A percentile compares a stretch with the other conserved stretches of the same genome.
phyloP scores from a whole-genome alignment of 2,113 vertebrate genomes.

The Cephalopterus ornatus region DNA sequence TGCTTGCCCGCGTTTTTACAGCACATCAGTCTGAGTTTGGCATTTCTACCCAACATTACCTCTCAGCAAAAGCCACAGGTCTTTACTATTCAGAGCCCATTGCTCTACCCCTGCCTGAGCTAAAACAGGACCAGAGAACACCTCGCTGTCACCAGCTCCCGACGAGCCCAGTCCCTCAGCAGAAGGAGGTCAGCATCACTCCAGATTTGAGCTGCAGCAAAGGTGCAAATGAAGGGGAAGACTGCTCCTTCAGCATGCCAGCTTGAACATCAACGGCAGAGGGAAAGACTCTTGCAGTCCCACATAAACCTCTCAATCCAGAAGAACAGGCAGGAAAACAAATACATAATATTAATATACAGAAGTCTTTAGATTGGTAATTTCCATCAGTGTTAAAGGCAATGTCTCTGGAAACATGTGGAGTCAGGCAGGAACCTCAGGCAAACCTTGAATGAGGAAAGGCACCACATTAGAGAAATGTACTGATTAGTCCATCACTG shows the following conservation, averaged over 20 bases:
- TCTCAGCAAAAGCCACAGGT: neutral
- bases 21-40: neutral
- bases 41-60: neutral
- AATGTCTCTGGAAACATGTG: neutral
- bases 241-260: neutral
- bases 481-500: neutral
- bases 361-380: neutral
- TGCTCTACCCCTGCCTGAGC: neutral
- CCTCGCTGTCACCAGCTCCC: rapidly evolving
- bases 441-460: neutral
- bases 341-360: neutral
- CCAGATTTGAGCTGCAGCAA: neutral
- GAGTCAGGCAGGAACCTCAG: neutral
- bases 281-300: neutral
- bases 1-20: neutral
- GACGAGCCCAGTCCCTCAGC: neutral
- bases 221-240: neutral
- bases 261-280: neutral
- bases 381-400: neutral
- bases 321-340: neutral
- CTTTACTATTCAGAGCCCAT: neutral
- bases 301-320: neutral
- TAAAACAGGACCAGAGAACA: neutral
- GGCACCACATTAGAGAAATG: neutral
- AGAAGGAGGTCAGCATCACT: neutral